These are phyloP conservation scores for Gallinago nigripennis DNA, from an alignment of 2,797 vertebrate genomes.

Conservation along the genomic window DNA sequence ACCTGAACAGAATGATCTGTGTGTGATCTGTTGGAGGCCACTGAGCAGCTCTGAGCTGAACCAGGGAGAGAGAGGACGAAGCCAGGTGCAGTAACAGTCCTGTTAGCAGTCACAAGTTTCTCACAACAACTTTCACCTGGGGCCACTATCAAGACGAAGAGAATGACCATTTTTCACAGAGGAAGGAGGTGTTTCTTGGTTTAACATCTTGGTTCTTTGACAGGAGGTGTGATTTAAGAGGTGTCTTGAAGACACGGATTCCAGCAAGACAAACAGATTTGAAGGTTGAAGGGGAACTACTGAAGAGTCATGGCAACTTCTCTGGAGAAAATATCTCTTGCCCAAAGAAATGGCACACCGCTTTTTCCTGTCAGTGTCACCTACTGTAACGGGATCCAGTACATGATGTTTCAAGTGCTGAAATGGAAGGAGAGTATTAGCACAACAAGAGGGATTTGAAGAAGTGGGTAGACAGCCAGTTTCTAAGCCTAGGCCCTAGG, in stretches of 20 bases:
- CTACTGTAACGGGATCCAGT: background rate
- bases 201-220: background rate
- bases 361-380: background rate
- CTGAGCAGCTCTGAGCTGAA: conserved; percentile 50
- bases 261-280: background rate
- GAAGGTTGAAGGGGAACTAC: background rate
- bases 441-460: background rate
- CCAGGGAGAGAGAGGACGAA: conserved; percentile 27
- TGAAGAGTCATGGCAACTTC: background rate
- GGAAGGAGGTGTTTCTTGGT: background rate
- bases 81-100: conserved; percentile 12
- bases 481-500: background rate
- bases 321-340: background rate
- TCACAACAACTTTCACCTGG: background rate
- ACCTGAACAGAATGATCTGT: conserved; percentile 29
- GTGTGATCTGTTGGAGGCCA: conserved; percentile 11
- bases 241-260: background rate
- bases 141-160: background rate
- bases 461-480: background rate
- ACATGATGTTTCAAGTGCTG: background rate
- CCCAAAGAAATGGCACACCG: background rate
- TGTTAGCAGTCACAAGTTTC: background rate
- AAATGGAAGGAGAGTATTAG: background rate
- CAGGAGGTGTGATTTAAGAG: background rate
- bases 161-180: background rate